Conservation (phyloP, 2,113 vertebrate genomes). For the Ploceus nigricollis region DNA sequence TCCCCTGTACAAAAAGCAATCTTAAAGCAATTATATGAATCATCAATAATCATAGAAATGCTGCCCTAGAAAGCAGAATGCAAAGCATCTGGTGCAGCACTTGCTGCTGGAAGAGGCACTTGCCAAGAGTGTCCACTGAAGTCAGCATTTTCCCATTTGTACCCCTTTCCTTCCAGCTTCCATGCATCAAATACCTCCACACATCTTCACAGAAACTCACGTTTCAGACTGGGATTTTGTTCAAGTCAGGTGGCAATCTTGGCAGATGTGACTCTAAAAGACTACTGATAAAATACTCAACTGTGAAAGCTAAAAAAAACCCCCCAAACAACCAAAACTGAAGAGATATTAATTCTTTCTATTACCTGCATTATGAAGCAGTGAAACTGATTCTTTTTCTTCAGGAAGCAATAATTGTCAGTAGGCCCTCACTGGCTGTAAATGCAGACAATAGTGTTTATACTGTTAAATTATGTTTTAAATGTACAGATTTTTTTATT, state of each 20-base stretch:
- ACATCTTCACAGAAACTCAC: not conserved
- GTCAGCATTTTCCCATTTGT: accelerated
- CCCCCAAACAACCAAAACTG: not conserved
- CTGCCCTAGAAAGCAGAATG: not conserved
- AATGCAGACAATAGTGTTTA: not conserved
- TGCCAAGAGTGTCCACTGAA: not conserved
- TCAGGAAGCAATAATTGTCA: not conserved
- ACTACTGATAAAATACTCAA: not conserved
- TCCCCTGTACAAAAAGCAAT: not conserved
- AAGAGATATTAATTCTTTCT: not conserved
- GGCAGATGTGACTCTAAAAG: not conserved
- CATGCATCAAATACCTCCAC: not conserved
- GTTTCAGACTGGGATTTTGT: not conserved
- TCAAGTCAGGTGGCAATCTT: not conserved
- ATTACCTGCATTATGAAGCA: not conserved
- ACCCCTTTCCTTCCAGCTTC: not conserved
- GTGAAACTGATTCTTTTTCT: not conserved
- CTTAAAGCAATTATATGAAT: not conserved
- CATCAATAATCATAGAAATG: not conserved
- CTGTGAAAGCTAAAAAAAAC: not conserved
- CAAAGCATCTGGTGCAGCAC: not conserved
- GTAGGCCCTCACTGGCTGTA: not conserved
- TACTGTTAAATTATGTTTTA: not conserved
- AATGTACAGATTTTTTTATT: not conserved
- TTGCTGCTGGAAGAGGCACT: not conserved